Conservation (phyloP, 2,888 invertebrate species). For the Drosophila kambysellisi region DNA sequence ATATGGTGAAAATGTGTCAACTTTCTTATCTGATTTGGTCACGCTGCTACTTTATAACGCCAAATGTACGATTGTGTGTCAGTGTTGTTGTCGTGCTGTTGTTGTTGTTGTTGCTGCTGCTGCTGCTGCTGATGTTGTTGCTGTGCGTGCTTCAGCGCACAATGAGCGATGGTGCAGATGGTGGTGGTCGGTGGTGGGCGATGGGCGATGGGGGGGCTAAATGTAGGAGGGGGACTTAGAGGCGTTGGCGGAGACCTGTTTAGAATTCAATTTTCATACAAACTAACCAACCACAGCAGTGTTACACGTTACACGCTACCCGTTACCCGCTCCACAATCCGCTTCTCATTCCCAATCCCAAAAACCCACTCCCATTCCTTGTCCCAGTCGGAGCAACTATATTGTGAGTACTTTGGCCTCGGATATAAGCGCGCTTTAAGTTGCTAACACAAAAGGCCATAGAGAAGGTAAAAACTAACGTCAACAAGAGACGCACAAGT, state of each 20-base stretch:
- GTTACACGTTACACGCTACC: constrained; percentile 46
- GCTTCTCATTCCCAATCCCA: constrained; percentile 26
- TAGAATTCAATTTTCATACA: constrained; percentile 81
- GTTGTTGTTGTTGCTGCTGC: constrained; percentile 24
- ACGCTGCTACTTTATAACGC: constrained; percentile 84
- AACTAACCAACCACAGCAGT: constrained; percentile 63
- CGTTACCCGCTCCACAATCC: constrained; percentile 37
- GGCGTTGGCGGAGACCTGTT: constrained; percentile 79
- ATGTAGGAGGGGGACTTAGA: constrained; percentile 3
- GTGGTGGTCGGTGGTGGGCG: constrained; percentile 3
- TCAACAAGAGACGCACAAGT: neutral
- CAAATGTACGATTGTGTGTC: constrained; percentile 71
- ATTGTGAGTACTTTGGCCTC: constrained; percentile 64
- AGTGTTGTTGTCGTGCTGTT: constrained; percentile 38
- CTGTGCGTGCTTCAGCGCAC: constrained; percentile 79
- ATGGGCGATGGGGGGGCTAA: neutral
- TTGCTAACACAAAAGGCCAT: constrained; percentile 65
- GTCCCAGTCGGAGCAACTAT: constrained; percentile 42
- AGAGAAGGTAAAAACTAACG: constrained; percentile 14
- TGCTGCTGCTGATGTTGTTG: constrained; percentile 30
- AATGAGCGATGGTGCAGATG: constrained; percentile 56
- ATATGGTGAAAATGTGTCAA: constrained; percentile 85
- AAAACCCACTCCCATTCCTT: constrained; percentile 37
- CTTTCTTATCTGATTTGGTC: constrained; percentile 85
- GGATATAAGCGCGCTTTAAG: constrained; percentile 61